Base-by-base conservation (phyloP, 2,888 invertebrate species). In the Timandra comae region DNA sequence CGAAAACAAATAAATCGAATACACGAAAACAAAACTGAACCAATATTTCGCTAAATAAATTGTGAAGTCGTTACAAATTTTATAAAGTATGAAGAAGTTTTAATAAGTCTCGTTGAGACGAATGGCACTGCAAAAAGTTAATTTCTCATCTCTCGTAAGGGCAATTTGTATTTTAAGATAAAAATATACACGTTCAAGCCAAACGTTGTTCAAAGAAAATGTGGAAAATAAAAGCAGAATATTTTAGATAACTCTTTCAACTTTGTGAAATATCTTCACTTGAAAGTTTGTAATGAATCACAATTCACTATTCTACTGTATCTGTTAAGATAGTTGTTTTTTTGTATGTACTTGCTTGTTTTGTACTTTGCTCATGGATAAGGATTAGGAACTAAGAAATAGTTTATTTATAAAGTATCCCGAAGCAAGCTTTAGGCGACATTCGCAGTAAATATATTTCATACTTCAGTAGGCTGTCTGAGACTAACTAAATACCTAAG, bases 51-150 rank as follows among this genome's bases (percentile, higher is more conserved):
- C n/a, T n/a, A n/a, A n/a, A n/a, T n/a, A n/a, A n/a, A n/a, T n/a
- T n/a, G n/a, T n/a, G n/a, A 49, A 66, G 56, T 58, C 52, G 52
- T 61, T 58, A 56, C 31, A 38, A 62, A 63, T 58, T 60, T 57
- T 33, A 41, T 41, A 54, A 66, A 59, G 49, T 41, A 39, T 35
- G 37, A 33, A 30, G 32, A 59, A 66, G 55, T 56, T 68, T 61
- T 63, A 57, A 60, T 60, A 59, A 60, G 56, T 49, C 52, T 42
- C 40, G 48, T 43, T 37, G 42, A 47, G 50, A 61, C 46, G 52
- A 59, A 67, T 60, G 56, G 52, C 52, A 49, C 43, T 49, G 56
- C 45, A 54, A 58, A 64, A 67, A 65, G 59, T 61, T 57, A 63
- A 66, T 69, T 59, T 53, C 43, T 63, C 54, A 52, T 62, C 40